Evolutionary conservation across 2,797 vertebrate genomes (phyloP).

Genomic region (Danio choprae): DNA sequence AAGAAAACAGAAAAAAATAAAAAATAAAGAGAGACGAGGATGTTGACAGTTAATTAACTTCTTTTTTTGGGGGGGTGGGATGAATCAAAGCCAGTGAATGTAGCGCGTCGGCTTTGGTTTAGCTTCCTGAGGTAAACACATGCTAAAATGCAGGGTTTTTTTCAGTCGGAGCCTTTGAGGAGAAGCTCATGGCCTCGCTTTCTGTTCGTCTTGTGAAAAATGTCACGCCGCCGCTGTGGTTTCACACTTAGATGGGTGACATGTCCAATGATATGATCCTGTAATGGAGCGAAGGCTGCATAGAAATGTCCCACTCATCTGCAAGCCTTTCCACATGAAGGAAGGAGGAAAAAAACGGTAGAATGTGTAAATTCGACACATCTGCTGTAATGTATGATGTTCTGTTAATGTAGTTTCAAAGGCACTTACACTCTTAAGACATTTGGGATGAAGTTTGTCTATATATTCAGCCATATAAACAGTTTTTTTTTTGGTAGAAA

Average conservation of each 20-base stretch:
- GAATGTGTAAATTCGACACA: conserved; percentile 45
- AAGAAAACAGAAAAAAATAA: conserved; percentile 53
- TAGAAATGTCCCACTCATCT: conserved; percentile 27
- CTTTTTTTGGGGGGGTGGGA: conserved; percentile 30
- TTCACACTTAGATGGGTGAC: conserved; percentile 52
- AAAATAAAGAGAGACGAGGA: conserved; percentile 51
- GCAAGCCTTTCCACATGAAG: conserved; percentile 19
- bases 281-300: conserved; percentile 40
- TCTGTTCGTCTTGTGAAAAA: conserved; percentile 43
- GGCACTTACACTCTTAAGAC: conserved; percentile 50
- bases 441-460: conserved; percentile 53
- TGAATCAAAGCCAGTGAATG: conserved; percentile 63
- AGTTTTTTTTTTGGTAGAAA: background rate
- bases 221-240: conserved; percentile 31
- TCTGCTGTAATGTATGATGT: conserved; percentile 30
- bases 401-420: conserved; percentile 55
- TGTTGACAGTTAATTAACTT: conserved; percentile 62
- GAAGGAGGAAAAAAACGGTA: conserved; percentile 1
- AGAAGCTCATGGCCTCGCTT: conserved; percentile 32
- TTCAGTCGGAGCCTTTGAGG: conserved; percentile 18
- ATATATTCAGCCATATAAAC: conserved; percentile 47
- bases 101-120: conserved; percentile 54
- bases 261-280: conserved; percentile 52
- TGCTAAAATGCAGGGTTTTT: conserved; percentile 40
- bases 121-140: conserved; percentile 52